Percentiles rank a stretch among this genome's conserved stretches.
phyloP scores from a whole-genome alignment of 2,797 vertebrate genomes.

The Danio albolineatus region DNA sequence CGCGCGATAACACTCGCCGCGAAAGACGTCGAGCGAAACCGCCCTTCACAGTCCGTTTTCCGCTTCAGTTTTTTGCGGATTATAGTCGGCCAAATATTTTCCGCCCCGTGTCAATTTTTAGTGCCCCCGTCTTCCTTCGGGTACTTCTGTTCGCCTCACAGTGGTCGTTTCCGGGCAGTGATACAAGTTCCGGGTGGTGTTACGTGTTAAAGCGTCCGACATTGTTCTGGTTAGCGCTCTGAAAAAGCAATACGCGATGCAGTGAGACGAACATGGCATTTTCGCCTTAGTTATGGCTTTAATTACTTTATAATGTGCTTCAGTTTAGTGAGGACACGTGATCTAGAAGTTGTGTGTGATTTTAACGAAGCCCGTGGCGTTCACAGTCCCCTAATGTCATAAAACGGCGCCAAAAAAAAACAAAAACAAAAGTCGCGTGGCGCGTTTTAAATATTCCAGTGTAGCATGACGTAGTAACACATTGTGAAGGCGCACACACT shows the following conservation, averaged over 20 bases:
- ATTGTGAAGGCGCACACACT: neutral
- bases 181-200: slow-evolving; percentile 80
- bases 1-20: neutral
- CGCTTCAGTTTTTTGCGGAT: slow-evolving; percentile 48
- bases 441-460: neutral
- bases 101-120: slow-evolving; percentile 73
- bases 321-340: neutral
- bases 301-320: neutral
- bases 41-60: slow-evolving; percentile 58
- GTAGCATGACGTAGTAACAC: slow-evolving; percentile 16
- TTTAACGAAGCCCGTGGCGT: neutral
- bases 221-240: neutral
- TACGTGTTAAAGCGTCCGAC: slow-evolving; percentile 57
- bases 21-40: neutral
- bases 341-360: too few relatives aligned
- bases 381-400: neutral
- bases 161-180: slow-evolving; percentile 81
- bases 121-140: slow-evolving; percentile 74
- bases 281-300: neutral
- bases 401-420: neutral
- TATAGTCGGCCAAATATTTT: slow-evolving; percentile 66
- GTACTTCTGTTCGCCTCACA: slow-evolving; percentile 72
- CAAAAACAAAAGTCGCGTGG: neutral
- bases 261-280: neutral
- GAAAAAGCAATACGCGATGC: neutral